Base-by-base conservation (phyloP, 2,888 invertebrate species). In the Serripes groenlandicus region DNA sequence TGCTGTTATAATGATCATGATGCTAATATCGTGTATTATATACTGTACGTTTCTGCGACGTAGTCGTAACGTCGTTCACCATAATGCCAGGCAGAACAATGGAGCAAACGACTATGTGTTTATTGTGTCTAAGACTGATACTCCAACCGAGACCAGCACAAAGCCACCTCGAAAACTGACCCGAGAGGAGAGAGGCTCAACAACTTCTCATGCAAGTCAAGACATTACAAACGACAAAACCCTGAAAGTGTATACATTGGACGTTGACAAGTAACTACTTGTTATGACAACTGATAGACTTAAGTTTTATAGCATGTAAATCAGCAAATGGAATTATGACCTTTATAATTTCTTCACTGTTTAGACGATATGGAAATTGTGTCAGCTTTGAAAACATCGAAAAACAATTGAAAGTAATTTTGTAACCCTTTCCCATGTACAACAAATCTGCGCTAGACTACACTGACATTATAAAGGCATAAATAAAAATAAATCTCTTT, bases 221-320 rank as follows among this genome's bases (percentile, higher is more conserved):
- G 90, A 90, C 71, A 90, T 90, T 34, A 90, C 90, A 11, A 90
- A 88, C 68, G 88, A 87, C 9, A 68, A 69, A 3, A 78, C 75
- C 11, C 88, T 90, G 85, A 89, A 89, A 74, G 88, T 90, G 1
- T 90, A 88, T 64, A 88, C 81, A 4, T 81, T 89, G 68, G 89
- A 88, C 70, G 83, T 86, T 37, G 80, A 83, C 28, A 62, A 68
- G 21, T 82, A 58, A 0, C 30, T 2, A 52, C n/a, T 52, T 3
- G 49, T 15, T 42, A 42, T 42, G 15, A 7, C 7, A 7, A 42
- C 15, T 42, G 15, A 42, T n/a, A n/a, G 15, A 42, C 42, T 42
- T 7, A 42, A 42, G 42, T n/a, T n/a, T n/a, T n/a, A n/a, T n/a
- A n/a, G n/a, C n/a, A n/a, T n/a, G n/a, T n/a, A n/a, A n/a, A n/a